A percentile compares a stretch with the other conserved stretches of the same genome.
Conservation (phyloP, 1,140 invertebrate species). For the Eciton burchellii region DNA sequence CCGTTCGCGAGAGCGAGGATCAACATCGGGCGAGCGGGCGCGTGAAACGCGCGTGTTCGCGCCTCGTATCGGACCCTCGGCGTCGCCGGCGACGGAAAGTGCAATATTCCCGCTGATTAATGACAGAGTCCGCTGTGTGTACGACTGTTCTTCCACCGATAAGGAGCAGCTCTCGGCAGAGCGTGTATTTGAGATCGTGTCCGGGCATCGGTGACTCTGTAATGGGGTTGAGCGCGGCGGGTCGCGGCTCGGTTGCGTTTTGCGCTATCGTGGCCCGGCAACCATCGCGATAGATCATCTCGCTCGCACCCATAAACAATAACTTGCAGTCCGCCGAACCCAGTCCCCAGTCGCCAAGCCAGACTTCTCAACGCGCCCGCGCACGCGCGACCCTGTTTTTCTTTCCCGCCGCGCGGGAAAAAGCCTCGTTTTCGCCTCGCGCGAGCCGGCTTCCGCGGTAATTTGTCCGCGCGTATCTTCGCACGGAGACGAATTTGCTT, state of each 20-base stretch:
- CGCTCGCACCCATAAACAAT: slow-evolving; percentile 79
- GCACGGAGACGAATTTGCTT: slow-evolving; percentile 16
- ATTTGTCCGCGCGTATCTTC: slow-evolving; percentile 65
- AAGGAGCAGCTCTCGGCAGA: slow-evolving; percentile 74
- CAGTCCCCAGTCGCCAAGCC: slow-evolving; percentile 60
- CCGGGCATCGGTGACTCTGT: slow-evolving; percentile 79
- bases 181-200: slow-evolving; percentile 78
- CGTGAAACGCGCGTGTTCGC: slow-evolving; percentile 5
- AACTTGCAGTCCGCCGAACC: slow-evolving; percentile 79
- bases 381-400: slow-evolving; percentile 48
- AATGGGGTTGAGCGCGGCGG: slow-evolving; percentile 80
- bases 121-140: slow-evolving; percentile 70
- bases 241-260: slow-evolving; percentile 70
- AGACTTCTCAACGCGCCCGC: slow-evolving; percentile 54
- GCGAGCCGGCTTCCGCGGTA: slow-evolving; percentile 57
- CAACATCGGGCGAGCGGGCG: no score
- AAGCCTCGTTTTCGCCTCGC: slow-evolving; percentile 35
- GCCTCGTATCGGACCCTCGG: slow-evolving; percentile 29
- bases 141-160: slow-evolving; percentile 77
- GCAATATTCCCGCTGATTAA: slow-evolving; percentile 74
- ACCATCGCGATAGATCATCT: slow-evolving; percentile 80
- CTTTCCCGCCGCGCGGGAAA: not conserved
- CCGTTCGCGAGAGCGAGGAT: no score
- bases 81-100: slow-evolving; percentile 40
- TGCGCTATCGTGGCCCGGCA: slow-evolving; percentile 78